These are phyloP conservation scores for Xylophagus ater DNA, from an alignment of 2,888 invertebrate genomes.

Conservation along the genomic window DNA sequence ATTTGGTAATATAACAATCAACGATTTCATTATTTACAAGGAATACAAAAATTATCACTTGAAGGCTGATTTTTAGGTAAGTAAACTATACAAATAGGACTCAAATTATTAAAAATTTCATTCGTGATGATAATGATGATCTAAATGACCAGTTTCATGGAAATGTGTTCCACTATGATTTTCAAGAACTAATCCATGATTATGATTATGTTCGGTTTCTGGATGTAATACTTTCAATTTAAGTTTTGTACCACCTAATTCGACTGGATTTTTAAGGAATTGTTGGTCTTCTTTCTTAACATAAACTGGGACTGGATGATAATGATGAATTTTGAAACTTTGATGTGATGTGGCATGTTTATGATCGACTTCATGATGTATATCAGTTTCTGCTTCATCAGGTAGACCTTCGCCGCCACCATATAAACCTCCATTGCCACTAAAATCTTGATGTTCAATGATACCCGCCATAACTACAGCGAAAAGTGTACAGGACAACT, in stretches of 20 bases:
- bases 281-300: conserved; percentile 57
- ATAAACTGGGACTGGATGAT: conserved; percentile 57
- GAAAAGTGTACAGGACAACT: conserved; percentile 15
- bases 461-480: conserved; percentile 13
- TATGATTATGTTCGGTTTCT: conserved; percentile 47
- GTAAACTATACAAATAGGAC: conserved; percentile 1
- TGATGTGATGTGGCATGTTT: conserved; percentile 59
- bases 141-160: conserved; percentile 31
- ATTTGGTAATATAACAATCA: too few species aligned
- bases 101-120: conserved; percentile 6
- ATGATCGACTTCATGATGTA: conserved; percentile 50
- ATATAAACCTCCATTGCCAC: background rate
- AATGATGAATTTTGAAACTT: conserved; percentile 57
- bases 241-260: conserved; percentile 50
- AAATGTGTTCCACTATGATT: conserved; percentile 41
- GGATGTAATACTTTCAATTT: conserved; percentile 50
- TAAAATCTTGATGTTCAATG: conserved; percentile 13
- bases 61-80: background rate
- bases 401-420: conserved; percentile 27
- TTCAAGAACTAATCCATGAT: conserved; percentile 49
- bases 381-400: conserved; percentile 41
- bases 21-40: too few species aligned
- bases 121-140: conserved; percentile 8
- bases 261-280: conserved; percentile 51
- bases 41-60: too few species aligned